phyloP scores from a whole-genome alignment of 2,888 invertebrate species.

The Sphaerophoria taeniata region DNA sequence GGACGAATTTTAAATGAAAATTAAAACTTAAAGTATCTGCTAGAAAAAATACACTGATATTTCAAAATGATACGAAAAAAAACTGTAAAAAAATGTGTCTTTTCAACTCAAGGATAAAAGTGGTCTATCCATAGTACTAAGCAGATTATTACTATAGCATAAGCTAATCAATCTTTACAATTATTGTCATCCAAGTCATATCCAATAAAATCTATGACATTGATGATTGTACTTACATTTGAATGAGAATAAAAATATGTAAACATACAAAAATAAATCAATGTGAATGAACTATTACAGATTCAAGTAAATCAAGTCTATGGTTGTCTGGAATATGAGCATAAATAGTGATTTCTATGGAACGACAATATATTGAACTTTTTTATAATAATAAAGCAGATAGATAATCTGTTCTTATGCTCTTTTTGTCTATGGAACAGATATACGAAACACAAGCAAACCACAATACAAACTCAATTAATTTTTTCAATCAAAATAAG shows the following conservation, averaged over 20 bases:
- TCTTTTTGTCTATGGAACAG: not conserved
- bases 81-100: too few relatives aligned
- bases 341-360: constrained; percentile 15
- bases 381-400: not conserved
- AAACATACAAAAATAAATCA: not conserved
- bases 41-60: too few relatives aligned
- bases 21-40: too few relatives aligned
- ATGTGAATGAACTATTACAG: constrained; percentile 5
- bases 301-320: not conserved
- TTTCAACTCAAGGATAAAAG: too few relatives aligned
- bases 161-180: constrained; percentile 42
- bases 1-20: too few relatives aligned
- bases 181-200: constrained; percentile 30
- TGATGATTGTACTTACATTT: constrained; percentile 8
- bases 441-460: too few relatives aligned
- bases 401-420: not conserved
- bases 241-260: too few relatives aligned
- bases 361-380: constrained; percentile 10
- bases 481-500: constrained; percentile 3
- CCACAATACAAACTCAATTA: constrained; percentile 23
- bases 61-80: too few relatives aligned
- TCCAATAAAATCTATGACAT: constrained; percentile 21
- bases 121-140: too few relatives aligned
- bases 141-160: constrained; percentile 13
- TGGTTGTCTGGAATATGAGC: constrained; percentile 10